phyloP scores from a whole-genome alignment of 2,888 invertebrate species.

The Drosophila kokeensis region DNA sequence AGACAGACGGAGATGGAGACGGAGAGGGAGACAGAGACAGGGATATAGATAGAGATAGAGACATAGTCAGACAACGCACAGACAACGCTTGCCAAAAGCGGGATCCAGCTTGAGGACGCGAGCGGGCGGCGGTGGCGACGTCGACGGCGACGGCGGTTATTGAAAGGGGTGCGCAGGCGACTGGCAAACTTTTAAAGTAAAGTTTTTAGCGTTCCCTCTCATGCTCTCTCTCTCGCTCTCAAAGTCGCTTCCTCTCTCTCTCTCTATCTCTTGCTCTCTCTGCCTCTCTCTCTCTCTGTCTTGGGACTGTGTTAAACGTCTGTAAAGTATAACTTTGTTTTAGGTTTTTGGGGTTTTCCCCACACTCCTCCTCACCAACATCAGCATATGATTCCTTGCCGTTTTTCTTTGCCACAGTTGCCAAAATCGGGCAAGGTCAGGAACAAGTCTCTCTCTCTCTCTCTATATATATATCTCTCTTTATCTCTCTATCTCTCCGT shows the following conservation, averaged over 20 bases:
- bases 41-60: not conserved
- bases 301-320: constrained; percentile 65
- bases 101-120: constrained; percentile 33
- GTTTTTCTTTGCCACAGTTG: constrained; percentile 65
- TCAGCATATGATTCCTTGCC: constrained; percentile 59
- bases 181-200: constrained; percentile 81
- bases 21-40: constrained; percentile 31
- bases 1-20: constrained; percentile 16
- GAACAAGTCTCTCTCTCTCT: constrained; percentile 53
- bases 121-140: too few relatives aligned
- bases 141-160: constrained; percentile 15
- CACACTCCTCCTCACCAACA: constrained; percentile 30
- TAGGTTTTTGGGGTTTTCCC: constrained; percentile 77
- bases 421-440: constrained; percentile 80
- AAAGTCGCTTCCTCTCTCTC: constrained; percentile 3
- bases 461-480: not conserved
- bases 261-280: constrained; percentile 22
- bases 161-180: constrained; percentile 59
- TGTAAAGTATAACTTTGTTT: constrained; percentile 81
- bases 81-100: constrained; percentile 57
- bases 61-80: constrained; percentile 52
- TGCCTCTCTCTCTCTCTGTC: constrained; percentile 17
- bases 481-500: not conserved
- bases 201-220: constrained; percentile 67
- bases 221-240: constrained; percentile 1